Conservation (phyloP, 30 jellyfish, hydroid and myxozoan species). For the Turritopsis dohrnii region DNA sequence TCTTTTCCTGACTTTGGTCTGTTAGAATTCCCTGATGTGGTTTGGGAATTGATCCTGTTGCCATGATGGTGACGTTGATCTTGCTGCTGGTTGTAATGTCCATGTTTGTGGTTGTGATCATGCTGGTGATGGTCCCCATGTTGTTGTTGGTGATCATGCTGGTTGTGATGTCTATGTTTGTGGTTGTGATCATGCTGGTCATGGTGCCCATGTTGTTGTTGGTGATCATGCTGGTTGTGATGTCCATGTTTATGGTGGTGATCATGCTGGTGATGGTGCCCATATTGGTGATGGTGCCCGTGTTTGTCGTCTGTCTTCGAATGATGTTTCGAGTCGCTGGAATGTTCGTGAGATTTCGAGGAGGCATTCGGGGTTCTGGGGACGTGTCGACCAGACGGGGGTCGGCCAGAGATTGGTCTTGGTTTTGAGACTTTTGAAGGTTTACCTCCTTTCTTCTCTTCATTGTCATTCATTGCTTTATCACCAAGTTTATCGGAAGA, state of each 20-base stretch:
- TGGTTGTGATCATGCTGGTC: too few relatives aligned
- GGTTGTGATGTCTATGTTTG: too few relatives aligned
- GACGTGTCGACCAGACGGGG: not conserved
- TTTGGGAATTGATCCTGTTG: too few relatives aligned
- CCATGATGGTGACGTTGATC: too few relatives aligned
- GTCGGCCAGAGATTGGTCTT: not conserved
- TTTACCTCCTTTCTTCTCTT: not conserved
- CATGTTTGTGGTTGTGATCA: too few relatives aligned
- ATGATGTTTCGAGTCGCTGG: not conserved
- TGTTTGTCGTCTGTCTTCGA: not conserved
- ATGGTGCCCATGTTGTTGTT: not conserved
- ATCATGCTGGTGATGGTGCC: not conserved
- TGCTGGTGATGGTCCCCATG: too few relatives aligned
- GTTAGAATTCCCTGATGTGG: not conserved
- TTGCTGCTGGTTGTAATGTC: too few relatives aligned
- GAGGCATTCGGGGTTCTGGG: not conserved
- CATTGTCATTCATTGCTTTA: not conserved
- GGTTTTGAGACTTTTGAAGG: not conserved
- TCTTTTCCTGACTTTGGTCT: conserved; percentile 7
- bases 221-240: not conserved
- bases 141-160: too few relatives aligned
- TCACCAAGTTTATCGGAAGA: not conserved
- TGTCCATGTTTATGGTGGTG: not conserved
- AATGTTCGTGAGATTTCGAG: not conserved
- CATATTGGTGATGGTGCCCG: not conserved